phyloP scores from a whole-genome alignment of 1,140 invertebrate genomes.

The Megathymus violae region DNA sequence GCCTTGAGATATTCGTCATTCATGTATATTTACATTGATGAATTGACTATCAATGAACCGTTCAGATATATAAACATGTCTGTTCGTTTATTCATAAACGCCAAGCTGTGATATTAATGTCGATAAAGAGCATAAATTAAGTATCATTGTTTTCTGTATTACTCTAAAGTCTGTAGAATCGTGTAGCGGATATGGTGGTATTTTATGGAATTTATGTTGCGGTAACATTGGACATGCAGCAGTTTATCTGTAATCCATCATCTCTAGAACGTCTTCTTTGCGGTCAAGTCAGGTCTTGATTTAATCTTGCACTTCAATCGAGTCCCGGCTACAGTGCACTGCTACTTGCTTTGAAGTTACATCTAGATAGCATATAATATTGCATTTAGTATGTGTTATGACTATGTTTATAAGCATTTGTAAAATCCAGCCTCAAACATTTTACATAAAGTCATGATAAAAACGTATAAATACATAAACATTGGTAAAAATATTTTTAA shows the following conservation, averaged over 20 bases:
- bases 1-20: too few relatives aligned
- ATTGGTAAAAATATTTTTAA: too few relatives aligned
- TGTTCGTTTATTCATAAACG: too few relatives aligned
- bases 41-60: too few relatives aligned
- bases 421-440: background rate
- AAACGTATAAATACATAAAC: too few relatives aligned
- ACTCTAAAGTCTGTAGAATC: background rate
- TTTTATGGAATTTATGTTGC: background rate
- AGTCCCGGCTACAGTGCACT: conserved; percentile 16
- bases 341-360: conserved; percentile 32
- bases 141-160: too few relatives aligned
- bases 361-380: conserved; percentile 25
- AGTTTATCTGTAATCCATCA: conserved; percentile 14
- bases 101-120: too few relatives aligned
- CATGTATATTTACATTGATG: too few relatives aligned
- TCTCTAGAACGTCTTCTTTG: conserved; percentile 21
- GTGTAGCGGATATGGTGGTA: background rate
- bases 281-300: conserved; percentile 29
- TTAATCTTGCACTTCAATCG: conserved; percentile 28
- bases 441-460: background rate
- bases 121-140: too few relatives aligned
- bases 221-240: background rate
- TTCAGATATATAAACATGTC: too few relatives aligned
- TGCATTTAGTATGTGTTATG: conserved; percentile 11
- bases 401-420: background rate